Conservation (phyloP, 2,888 invertebrate genomes). For the Hyles lineata region DNA sequence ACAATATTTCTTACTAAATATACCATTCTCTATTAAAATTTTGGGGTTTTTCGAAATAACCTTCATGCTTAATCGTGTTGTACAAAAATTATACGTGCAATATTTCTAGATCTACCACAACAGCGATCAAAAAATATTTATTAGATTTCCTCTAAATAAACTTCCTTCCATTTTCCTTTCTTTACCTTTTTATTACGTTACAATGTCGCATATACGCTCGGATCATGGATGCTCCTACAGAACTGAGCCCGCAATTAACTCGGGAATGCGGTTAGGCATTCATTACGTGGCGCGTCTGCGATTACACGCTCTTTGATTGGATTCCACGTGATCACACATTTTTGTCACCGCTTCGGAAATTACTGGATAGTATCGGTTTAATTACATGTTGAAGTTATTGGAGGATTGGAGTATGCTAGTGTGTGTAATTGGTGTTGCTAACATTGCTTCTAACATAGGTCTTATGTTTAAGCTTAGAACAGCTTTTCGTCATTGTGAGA, state of each 20-base stretch:
- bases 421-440: not conserved
- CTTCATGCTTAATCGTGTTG: too few species aligned
- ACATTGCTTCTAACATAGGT: too few species aligned
- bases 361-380: not conserved
- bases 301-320: slow-evolving; percentile 41
- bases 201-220: not conserved
- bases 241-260: slow-evolving; percentile 35
- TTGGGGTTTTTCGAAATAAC: too few species aligned
- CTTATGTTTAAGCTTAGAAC: too few species aligned
- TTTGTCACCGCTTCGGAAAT: slow-evolving; percentile 36
- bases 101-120: too few species aligned
- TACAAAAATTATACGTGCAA: too few species aligned
- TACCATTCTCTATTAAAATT: too few species aligned
- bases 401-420: not conserved
- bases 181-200: not conserved
- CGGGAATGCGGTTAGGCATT: slow-evolving; percentile 38
- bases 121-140: too few species aligned
- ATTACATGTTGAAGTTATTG: not conserved
- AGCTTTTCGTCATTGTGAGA: too few species aligned
- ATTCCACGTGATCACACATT: slow-evolving; percentile 8
- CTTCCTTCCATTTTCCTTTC: not conserved
- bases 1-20: too few species aligned
- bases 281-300: slow-evolving; percentile 35
- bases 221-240: slow-evolving; percentile 30
- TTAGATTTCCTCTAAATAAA: too few species aligned